A percentile compares a stretch with the other conserved stretches of the same genome.
Conservation (phyloP, 23 tunicate genomes). For the Styela clava region DNA sequence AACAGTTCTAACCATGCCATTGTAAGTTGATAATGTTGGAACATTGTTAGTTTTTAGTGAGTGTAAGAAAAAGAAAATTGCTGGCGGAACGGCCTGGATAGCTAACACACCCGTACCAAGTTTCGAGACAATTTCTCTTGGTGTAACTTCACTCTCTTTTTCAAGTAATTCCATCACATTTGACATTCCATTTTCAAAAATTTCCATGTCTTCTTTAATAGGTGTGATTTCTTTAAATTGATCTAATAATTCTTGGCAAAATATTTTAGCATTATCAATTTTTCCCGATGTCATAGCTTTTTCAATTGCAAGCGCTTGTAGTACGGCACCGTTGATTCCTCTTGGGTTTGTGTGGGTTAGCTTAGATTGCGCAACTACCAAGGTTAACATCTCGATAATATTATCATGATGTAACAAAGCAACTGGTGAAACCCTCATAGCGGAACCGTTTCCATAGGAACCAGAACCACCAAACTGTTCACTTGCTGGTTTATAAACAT, state of each 20-base stretch:
- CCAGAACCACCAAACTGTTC: conserved; percentile 67
- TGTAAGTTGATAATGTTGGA: background rate
- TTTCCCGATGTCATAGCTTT: conserved; percentile 34
- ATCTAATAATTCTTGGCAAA: conserved; percentile 37
- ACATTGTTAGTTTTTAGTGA: conserved; percentile 38
- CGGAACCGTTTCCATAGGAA: conserved; percentile 84
- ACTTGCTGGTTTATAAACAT: conserved; percentile 47
- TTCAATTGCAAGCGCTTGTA: conserved; percentile 57
- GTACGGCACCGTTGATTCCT: conserved; percentile 65
- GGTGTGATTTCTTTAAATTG: conserved; percentile 4
- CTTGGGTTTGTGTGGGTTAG: conserved; percentile 45
- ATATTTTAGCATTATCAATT: background rate
- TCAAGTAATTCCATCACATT: background rate
- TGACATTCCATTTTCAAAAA: background rate
- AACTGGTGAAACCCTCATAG: conserved; percentile 74
- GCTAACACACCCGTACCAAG: conserved; percentile 53
- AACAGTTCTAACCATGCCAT: conserved; percentile 35
- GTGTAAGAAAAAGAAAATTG: conserved; percentile 47
- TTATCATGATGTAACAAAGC: conserved; percentile 37
- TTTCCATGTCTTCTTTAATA: background rate
- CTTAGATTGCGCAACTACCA: background rate
- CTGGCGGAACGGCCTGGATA: conserved; percentile 43
- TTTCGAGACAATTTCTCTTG: background rate
- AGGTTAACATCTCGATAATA: background rate
- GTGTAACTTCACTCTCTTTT: background rate